Evolutionary conservation across 2,113 vertebrate genomes (phyloP), one percentile per base, ranked within the genome.

Genomic region (Equus przewalskii): DNA sequence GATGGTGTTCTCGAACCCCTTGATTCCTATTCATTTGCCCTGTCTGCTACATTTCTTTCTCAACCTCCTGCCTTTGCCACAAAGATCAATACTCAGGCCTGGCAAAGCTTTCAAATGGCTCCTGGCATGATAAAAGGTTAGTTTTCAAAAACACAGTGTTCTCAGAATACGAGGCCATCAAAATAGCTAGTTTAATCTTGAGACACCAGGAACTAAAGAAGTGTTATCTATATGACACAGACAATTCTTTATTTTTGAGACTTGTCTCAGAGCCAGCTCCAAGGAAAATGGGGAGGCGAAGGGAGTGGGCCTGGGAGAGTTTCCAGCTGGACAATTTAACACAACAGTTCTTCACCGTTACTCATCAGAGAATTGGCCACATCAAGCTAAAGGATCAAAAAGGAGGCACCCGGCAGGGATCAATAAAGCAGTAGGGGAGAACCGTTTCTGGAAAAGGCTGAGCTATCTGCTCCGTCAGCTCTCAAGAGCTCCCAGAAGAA

Each of bases 101-200:
- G 97, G 94, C 95, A 98, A 81, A 97, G 89, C 91, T 98, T 98
- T 98, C 94, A 97, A 87, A 89, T 86, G 67, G 14, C 91, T 98
- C 94, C 75, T 82, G 98, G 89, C 80, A 95, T 58, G 96, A 78
- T 76, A 97, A 98, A 97, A 98, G 89, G 84, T 93, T 81, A 73
- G 33, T 97, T 99, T 98, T 96, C 90, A n/a, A 97, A 98, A 98
- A 96, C 91, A 80, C 87, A 89, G 6, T 97, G 97, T 98, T 98
- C 97, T 98, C 91, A 96, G 79, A 91, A 94, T 87, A 96, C n/a
- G 28, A 95, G 91, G 95, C 91, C 97, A 87, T 96, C 96, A 96
- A 98, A 91, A 88, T 51, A 98, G 91, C 96, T 98, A 98, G 98
- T 97, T 97, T 85, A 97, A 98, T 97, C 92, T 97, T 73, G 92